phyloP scores from a whole-genome alignment of 1,140 invertebrate genomes.

The Microvelia longipes region DNA sequence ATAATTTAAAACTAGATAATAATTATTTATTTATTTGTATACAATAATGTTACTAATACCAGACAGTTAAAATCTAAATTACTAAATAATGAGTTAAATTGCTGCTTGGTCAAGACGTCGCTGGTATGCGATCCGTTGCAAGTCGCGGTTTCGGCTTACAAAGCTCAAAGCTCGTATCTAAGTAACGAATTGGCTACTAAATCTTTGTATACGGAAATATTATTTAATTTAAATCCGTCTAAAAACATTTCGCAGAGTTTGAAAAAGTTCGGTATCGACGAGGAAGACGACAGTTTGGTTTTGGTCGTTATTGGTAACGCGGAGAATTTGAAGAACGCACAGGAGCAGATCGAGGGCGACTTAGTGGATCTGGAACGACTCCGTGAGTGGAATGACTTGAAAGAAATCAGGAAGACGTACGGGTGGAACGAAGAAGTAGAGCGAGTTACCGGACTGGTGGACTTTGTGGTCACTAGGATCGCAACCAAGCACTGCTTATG shows the following conservation, averaged over 20 bases:
- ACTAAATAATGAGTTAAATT: no score
- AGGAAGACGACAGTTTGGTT: constrained; percentile 37
- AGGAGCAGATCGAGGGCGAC: neutral
- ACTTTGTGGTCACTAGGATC: neutral
- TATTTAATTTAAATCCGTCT: constrained; percentile 48
- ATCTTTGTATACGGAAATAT: constrained; percentile 44
- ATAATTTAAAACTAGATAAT: no score
- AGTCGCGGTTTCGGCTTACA: constrained; percentile 2
- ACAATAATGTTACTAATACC: no score
- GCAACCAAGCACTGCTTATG: no score
- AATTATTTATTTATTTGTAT: no score
- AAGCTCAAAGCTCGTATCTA: neutral
- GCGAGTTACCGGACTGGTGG: neutral
- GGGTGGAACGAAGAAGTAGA: neutral
- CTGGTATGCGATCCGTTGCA: constrained; percentile 6
- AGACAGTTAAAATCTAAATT: no score
- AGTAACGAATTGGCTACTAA: constrained; percentile 36
- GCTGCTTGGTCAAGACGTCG: neutral
- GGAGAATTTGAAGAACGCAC: neutral
- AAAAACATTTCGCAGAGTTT: constrained; percentile 51
- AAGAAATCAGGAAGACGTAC: neutral
- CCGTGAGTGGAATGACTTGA: neutral
- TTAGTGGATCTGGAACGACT: neutral
- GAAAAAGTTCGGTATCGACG: constrained; percentile 42
- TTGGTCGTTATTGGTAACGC: constrained; percentile 33